Evolutionary conservation across 2,888 invertebrate species (phyloP).

Genomic region (Spodoptera exigua): DNA sequence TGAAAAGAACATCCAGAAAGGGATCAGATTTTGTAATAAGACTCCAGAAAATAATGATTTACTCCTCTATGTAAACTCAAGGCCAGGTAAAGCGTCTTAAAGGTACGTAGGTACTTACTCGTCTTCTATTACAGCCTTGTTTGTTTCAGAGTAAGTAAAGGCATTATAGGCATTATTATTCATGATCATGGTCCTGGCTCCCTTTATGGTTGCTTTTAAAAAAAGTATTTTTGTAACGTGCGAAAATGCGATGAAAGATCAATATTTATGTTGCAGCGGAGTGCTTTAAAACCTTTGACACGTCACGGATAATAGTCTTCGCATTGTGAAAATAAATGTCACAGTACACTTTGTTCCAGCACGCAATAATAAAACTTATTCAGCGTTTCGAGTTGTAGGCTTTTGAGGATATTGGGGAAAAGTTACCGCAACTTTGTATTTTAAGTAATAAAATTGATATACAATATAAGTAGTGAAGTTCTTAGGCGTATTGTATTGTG

Average conservation of each 20-base stretch:
- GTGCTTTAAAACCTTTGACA: slow-evolving; percentile 33
- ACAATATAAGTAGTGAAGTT: slow-evolving; percentile 24
- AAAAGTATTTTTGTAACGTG: slow-evolving; percentile 31
- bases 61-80: slow-evolving; percentile 9
- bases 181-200: slow-evolving; percentile 39
- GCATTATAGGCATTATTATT: slow-evolving; percentile 45
- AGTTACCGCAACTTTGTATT: slow-evolving; percentile 23
- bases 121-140: slow-evolving; percentile 38
- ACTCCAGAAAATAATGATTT: slow-evolving; percentile 1
- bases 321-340: slow-evolving; percentile 23
- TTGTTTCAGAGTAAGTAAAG: slow-evolving; percentile 36
- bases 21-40: slow-evolving; percentile 1
- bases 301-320: slow-evolving; percentile 14
- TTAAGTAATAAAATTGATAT: slow-evolving; percentile 26
- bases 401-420: slow-evolving; percentile 10
- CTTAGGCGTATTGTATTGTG: slow-evolving; percentile 10
- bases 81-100: slow-evolving; percentile 18
- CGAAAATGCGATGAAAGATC: slow-evolving; percentile 15
- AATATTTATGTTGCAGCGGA: slow-evolving; percentile 36
- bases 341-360: slow-evolving; percentile 8
- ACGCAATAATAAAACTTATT: slow-evolving; percentile 28
- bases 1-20: not conserved
- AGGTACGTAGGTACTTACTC: slow-evolving; percentile 20
- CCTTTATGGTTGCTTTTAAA: slow-evolving; percentile 41
- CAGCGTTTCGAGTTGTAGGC: slow-evolving; percentile 2